Evolutionary conservation across 2,888 invertebrate genomes (phyloP), one percentile per base, ranked within the genome.

Genomic region (Blera fallax): DNA sequence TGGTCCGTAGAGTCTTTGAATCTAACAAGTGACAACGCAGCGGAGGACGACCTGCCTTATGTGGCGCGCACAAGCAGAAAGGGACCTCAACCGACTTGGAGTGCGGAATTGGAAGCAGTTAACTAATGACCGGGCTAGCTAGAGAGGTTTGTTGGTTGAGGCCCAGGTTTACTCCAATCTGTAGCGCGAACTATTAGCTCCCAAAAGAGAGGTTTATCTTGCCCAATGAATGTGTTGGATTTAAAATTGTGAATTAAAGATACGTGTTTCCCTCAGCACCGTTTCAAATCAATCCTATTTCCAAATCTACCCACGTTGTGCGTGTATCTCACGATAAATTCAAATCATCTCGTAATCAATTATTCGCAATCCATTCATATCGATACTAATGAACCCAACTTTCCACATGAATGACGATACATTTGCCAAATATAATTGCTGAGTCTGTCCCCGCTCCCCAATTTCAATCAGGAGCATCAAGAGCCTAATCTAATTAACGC

Each of bases 401-500:
- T 21, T 50, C n/a, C 50, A 27, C 50, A 27, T 27, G 50, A 50
- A 50, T n/a, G 50, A 50, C n/a, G 5, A 6, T 6, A 50, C 27
- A 24, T n/a, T 50, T 27, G 50, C 2, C n/a, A 6, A 10, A 2
- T 27, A n/a, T 50, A 50, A 27, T 50, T 50, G 50, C 50, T n/a
- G 27, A 14, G 14, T n/a, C 40, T 40, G n/a, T 8, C 24, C n/a
- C 11, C 24, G 5, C 0, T 6, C 11, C 24, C 16, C 24, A 52
- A 34, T 21, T 67, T 37, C 37, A 67, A 67, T 67, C 65, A 24
- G 52, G 34, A 50, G 24, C 67, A 27, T 40, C 52, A 21, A 27
- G 8, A 37, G 54, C 56, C 16, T 69, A 69, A 69, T 69, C 54
- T 43, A 69, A 69, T 69, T 69, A 69, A 56, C 54, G 40, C 54